Percentiles rank a stretch among this genome's conserved stretches.
Evolutionary conservation across 2,113 vertebrate species (phyloP).

Genomic region (Podarcis muralis): DNA sequence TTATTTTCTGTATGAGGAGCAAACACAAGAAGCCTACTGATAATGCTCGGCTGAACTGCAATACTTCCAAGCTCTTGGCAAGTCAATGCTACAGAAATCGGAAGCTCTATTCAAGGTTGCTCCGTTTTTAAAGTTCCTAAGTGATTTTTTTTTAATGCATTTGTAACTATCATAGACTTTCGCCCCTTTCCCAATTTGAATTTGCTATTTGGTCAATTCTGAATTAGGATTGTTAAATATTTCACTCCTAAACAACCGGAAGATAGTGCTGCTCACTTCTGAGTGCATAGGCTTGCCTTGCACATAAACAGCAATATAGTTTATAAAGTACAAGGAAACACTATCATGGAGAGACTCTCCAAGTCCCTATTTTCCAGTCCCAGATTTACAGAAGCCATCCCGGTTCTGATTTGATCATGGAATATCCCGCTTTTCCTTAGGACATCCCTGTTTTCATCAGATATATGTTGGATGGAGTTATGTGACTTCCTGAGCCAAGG

Average conservation of each 20-base stretch:
- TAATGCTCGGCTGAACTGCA: conserved; percentile 59
- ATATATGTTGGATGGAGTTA: no score
- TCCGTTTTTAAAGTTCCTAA: not conserved
- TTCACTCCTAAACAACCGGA: not conserved
- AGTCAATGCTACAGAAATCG: conserved; percentile 24
- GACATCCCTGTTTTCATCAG: no score
- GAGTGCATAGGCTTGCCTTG: not conserved
- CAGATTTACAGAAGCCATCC: no score
- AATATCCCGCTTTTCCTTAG: no score
- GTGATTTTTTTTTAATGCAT: not conserved
- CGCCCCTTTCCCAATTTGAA: not conserved
- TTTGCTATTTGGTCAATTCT: not conserved
- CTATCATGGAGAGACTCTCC: no score
- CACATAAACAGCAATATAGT: no score
- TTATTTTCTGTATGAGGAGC: conserved; percentile 59
- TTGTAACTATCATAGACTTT: not conserved
- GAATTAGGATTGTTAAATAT: not conserved
- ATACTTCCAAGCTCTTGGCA: conserved; percentile 44
- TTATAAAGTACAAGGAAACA: no score
- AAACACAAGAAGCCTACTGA: conserved; percentile 44
- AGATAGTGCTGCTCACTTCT: not conserved
- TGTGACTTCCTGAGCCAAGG: no score
- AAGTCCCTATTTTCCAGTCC: no score
- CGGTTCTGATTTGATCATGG: no score
- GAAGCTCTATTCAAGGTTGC: not conserved